These are phyloP conservation scores for Quiscalus mexicanus DNA, from an alignment of 2,113 vertebrate species.

Conservation along the genomic window DNA sequence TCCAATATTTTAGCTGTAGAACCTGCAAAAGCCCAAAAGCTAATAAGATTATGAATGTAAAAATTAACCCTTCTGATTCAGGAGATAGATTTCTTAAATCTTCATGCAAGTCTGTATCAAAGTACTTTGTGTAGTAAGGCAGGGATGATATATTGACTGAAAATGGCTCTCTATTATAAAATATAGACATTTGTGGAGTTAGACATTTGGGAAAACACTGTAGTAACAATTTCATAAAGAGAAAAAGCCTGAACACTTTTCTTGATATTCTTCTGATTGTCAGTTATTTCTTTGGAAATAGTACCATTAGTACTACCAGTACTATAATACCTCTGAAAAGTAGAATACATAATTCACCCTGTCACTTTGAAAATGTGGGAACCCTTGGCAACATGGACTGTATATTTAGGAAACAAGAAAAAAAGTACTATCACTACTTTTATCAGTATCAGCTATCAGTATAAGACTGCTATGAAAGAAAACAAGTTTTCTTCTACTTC, in stretches of 20 bases:
- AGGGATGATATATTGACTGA: background rate
- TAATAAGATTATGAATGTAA: background rate
- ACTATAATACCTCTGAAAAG: background rate
- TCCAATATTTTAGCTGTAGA: background rate
- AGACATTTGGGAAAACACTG: background rate
- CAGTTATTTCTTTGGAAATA: background rate
- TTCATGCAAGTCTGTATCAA: background rate
- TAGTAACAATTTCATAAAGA: background rate
- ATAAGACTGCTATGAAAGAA: background rate
- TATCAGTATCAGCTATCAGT: background rate
- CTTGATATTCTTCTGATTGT: background rate
- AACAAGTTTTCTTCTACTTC: background rate
- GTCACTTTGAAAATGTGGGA: background rate
- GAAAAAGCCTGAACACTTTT: background rate
- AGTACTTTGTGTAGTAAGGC: background rate
- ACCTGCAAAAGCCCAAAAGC: background rate
- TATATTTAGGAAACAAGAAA: background rate
- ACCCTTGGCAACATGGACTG: background rate
- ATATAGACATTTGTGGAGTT: background rate
- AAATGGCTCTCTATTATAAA: background rate
- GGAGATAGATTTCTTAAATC: background rate
- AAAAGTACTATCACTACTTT: background rate
- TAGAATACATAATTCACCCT: background rate
- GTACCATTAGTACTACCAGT: background rate
- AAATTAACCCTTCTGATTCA: background rate